Conservation (phyloP, 2,797 vertebrate genomes). For the Lerista edwardsae region DNA sequence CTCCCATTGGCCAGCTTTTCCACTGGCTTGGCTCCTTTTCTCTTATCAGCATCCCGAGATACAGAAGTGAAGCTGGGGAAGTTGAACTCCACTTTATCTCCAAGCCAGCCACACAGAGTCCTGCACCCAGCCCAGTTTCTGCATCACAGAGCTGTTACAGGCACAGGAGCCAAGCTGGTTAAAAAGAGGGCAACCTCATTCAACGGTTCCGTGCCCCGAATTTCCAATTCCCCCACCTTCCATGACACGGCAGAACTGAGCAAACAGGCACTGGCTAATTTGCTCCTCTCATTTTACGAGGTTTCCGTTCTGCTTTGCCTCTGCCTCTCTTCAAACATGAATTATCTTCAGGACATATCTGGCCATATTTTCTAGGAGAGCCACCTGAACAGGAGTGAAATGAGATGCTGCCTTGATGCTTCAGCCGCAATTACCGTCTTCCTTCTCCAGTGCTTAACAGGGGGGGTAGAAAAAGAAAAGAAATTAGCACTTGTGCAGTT, state of each 20-base stretch:
- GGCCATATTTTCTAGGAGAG: constrained; percentile 8
- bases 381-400: constrained; percentile 5
- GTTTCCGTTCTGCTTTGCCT: background rate
- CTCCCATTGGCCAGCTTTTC: too few relatives aligned
- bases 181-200: background rate
- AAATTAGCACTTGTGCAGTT: background rate
- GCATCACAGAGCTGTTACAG: background rate
- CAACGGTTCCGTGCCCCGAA: background rate
- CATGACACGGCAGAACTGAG: background rate
- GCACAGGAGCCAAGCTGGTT: background rate
- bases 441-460: background rate
- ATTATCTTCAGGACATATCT: constrained; percentile 1
- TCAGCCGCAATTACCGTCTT: background rate
- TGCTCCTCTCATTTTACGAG: background rate
- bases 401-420: background rate
- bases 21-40: background rate
- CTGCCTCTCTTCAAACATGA: background rate
- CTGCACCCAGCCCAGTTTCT: too few relatives aligned
- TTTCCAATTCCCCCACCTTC: background rate
- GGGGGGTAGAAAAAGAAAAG: background rate
- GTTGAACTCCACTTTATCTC: too few relatives aligned
- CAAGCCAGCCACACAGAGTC: too few relatives aligned
- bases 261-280: background rate
- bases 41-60: background rate
- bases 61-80: background rate